Conservation (phyloP, 2,797 vertebrate genomes). For the Spinus olivaceus region DNA sequence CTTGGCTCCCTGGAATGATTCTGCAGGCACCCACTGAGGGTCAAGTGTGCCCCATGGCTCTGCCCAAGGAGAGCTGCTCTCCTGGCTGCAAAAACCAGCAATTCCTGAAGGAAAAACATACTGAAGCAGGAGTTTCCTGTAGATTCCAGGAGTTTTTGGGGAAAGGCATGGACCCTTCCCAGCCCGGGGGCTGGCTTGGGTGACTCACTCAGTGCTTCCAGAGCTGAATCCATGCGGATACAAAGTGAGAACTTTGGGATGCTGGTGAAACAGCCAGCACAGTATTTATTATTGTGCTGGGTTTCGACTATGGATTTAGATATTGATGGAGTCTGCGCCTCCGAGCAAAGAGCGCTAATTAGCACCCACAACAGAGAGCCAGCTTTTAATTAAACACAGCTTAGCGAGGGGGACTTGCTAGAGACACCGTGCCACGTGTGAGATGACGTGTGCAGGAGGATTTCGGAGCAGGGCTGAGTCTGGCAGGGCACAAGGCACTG, state of each 20-base stretch:
- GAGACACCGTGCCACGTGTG: background rate
- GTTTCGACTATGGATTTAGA: slow-evolving; percentile 5
- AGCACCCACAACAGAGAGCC: slow-evolving; percentile 46
- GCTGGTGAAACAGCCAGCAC: background rate
- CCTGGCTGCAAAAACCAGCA: rapidly evolving
- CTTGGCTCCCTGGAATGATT: background rate
- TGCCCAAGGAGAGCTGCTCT: rapidly evolving
- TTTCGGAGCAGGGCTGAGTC: background rate
- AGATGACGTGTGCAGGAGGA: background rate
- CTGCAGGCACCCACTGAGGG: rapidly evolving
- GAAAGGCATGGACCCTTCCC: rapidly evolving
- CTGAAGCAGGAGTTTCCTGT: rapidly evolving
- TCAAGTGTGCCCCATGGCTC: background rate
- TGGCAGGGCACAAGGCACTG: rapidly evolving
- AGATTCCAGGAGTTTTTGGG: background rate
- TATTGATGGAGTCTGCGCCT: slow-evolving; percentile 16
- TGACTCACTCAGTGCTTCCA: rapidly evolving
- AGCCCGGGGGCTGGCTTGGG: background rate
- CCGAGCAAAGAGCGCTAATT: slow-evolving; percentile 50
- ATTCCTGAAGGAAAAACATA: background rate
- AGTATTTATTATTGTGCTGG: background rate
- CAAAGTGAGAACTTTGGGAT: background rate
- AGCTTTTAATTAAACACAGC: slow-evolving; percentile 69
- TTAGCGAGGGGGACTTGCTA: background rate
- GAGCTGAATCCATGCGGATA: background rate